Base-by-base conservation (phyloP, 2,113 vertebrate species). In the Antechinus flavipes region DNA sequence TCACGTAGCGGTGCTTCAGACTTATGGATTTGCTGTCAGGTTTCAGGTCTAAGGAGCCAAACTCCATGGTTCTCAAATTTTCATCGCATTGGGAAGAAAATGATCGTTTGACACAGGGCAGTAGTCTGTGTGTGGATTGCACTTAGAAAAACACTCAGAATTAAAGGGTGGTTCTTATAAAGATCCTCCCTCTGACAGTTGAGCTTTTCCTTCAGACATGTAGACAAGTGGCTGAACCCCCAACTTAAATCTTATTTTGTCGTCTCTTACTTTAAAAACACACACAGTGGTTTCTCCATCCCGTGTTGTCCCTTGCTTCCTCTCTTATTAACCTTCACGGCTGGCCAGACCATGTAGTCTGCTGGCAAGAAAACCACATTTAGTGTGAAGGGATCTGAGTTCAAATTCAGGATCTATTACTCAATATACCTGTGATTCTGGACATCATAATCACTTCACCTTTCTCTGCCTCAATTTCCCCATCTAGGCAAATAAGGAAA, bases 11-110 rank as follows among this genome's bases (percentile, higher is more conserved):
- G 42, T 84, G 68, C n/a, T 42, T 84, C 68, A 84, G 68, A 84
- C 68, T 84, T 84, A 84, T 42, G n/a, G 68, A 84, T 84, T 84
- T 84, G 68, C n/a, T 84, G 68, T 84, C 68, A 84, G n/a, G 68
- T 22, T n/a, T 84, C 7, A 42, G 68, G 68, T 84, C n/a, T 84
- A 42, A 84, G 6, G n/a, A 84, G 68, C 68, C 68, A 42, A 84
- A 84, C 68, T 84, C 19, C 16, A 42, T 23, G 6, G 68, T 84
- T 84, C 68, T 84, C 68, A 84, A 84, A 84, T n/a, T 76, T 7
- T 76, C n/a, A 42, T 42, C 1, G 2, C 8, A 84, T 42, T 84
- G 42, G 68, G 23, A 84, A n/a, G 68, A 23, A 84, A 84, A 84
- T 42, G 35, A 84, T 84, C n/a, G 8, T 84, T 84, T 42, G 19